Conservation (phyloP, 2,888 invertebrate species). For the Sphinx pinastri region DNA sequence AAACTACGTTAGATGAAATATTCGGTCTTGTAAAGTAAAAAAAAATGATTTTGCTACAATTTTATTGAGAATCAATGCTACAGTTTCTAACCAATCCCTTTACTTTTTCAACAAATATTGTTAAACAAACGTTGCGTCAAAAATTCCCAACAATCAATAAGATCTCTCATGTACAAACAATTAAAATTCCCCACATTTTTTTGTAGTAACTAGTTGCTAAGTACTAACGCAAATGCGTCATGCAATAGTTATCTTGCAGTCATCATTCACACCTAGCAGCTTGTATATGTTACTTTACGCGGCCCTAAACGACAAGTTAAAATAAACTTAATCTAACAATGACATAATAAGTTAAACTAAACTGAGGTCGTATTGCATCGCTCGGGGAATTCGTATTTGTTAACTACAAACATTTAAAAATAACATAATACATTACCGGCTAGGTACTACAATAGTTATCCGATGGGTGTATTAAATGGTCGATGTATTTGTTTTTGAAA, state of each 20-base stretch:
- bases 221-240: slow-evolving; percentile 6
- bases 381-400: not conserved
- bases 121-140: not conserved
- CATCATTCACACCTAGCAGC: not conserved
- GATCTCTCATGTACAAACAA: not conserved
- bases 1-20: too few species aligned
- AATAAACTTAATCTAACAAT: slow-evolving; percentile 26
- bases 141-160: not conserved
- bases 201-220: not conserved
- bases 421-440: slow-evolving; percentile 30
- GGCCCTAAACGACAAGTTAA: not conserved
- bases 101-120: not conserved
- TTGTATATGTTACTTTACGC: not conserved
- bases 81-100: too few species aligned
- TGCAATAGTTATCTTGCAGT: not conserved
- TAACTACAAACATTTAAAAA: not conserved
- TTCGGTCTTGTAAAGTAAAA: too few species aligned
- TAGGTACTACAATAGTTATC: slow-evolving; percentile 17
- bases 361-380: slow-evolving; percentile 21
- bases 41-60: not conserved
- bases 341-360: slow-evolving; percentile 25
- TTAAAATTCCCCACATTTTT: slow-evolving; percentile 11
- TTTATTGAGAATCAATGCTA: too few species aligned
- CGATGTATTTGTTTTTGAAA: slow-evolving; percentile 29
- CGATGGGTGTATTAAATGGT: slow-evolving; percentile 28